Percentiles rank a stretch among this genome's conserved stretches.
Evolutionary conservation across 2,888 invertebrate species (phyloP).

Genomic region (Zele albiditarsus): DNA sequence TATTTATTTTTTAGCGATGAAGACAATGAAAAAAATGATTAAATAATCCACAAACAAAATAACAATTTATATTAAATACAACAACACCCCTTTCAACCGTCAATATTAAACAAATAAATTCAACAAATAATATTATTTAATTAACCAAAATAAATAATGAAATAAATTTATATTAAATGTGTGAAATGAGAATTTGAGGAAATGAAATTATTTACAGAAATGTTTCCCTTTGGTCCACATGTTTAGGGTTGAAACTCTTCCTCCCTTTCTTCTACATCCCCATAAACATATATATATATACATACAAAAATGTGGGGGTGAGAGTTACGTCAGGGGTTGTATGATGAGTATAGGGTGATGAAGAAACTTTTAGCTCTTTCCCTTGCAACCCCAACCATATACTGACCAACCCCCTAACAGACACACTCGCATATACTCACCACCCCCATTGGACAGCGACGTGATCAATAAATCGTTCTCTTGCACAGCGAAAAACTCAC

Average conservation of each 20-base stretch:
- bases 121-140: too few species aligned
- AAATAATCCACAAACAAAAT: too few species aligned
- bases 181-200: conserved; percentile 60
- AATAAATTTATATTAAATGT: conserved; percentile 27
- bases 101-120: too few species aligned
- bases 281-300: conserved; percentile 48
- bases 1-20: too few species aligned
- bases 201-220: conserved; percentile 68
- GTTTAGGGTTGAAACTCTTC: too few species aligned
- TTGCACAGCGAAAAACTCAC: conserved; percentile 24
- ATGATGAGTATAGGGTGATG: background rate
- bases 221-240: background rate
- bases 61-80: too few species aligned
- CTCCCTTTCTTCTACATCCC: too few species aligned
- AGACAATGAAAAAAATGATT: too few species aligned
- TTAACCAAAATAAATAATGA: too few species aligned
- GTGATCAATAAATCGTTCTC: conserved; percentile 70
- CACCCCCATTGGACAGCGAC: conserved; percentile 62
- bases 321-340: background rate
- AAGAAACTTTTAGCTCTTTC: conserved; percentile 18
- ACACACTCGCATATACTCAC: background rate
- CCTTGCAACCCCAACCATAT: conserved; percentile 35
- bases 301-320: conserved; percentile 49
- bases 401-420: conserved; percentile 44
- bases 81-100: too few species aligned